These are phyloP conservation scores for Rhinopithecus roxellana DNA, from an alignment of 2,113 vertebrate genomes.

Conservation along the genomic window DNA sequence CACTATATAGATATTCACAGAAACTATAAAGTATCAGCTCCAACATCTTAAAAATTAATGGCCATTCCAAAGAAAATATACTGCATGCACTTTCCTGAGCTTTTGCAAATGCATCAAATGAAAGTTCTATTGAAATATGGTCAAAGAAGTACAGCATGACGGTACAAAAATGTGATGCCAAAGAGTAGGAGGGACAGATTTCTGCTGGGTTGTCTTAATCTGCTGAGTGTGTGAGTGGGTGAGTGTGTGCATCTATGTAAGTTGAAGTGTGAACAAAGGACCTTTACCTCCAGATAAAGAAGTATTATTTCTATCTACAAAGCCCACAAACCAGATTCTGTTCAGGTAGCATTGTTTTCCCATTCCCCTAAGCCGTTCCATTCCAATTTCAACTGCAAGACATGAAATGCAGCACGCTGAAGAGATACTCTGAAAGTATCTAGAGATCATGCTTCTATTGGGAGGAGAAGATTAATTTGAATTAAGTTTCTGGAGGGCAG, in stretches of 20 bases:
- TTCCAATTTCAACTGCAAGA: not conserved
- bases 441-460: not conserved
- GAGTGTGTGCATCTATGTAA: too few relatives aligned
- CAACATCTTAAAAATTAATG: slow-evolving; percentile 40
- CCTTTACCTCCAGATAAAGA: not conserved
- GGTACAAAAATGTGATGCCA: not conserved
- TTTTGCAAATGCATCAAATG: slow-evolving; percentile 36
- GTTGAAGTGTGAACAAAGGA: not conserved
- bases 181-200: not conserved
- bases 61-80: slow-evolving; percentile 14
- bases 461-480: not conserved
- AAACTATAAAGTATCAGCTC: not conserved
- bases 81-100: not conserved
- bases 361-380: not conserved
- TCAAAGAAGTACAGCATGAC: slow-evolving; percentile 55
- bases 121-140: slow-evolving; percentile 50
- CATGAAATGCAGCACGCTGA: not conserved
- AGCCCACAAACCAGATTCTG: not conserved
- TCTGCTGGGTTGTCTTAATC: not conserved
- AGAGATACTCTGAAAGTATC: not conserved
- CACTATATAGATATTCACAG: not conserved
- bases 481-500: not conserved
- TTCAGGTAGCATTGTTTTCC: not conserved
- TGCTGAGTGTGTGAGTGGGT: not conserved
- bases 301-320: not conserved